phyloP scores from a whole-genome alignment of 2,888 invertebrate genomes.

The Harmothoe impar region DNA sequence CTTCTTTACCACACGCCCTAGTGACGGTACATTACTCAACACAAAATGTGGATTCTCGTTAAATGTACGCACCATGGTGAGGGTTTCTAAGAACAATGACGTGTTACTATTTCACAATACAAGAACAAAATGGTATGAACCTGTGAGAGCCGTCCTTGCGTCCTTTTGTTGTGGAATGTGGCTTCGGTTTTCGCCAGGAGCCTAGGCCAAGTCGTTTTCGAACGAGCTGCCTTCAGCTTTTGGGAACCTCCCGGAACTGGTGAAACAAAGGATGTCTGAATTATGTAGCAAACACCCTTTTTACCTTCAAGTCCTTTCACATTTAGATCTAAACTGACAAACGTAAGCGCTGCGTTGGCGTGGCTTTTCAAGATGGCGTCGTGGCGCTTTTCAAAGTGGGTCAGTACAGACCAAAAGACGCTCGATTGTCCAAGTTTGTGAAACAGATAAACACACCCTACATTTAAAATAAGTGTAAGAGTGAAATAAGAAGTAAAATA shows the following conservation, averaged over 20 bases:
- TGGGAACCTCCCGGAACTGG: no score
- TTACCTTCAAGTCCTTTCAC: no score
- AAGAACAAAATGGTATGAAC: neutral
- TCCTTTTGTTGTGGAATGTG: no score
- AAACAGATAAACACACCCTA: neutral
- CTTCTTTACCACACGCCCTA: neutral
- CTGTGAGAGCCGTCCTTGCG: neutral
- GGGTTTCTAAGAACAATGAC: no score
- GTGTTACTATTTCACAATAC: no score
- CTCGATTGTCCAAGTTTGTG: neutral
- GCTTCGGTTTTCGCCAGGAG: no score
- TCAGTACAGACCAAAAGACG: conserved; percentile 48
- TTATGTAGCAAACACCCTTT: no score
- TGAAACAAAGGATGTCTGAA: no score
- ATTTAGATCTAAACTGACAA: no score
- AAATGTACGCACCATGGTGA: no score
- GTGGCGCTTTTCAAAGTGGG: neutral
- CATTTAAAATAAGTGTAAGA: neutral
- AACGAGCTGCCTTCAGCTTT: neutral
- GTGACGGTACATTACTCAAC: neutral
- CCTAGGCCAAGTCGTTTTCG: neutral
- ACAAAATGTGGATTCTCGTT: no score
- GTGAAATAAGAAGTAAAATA: neutral
- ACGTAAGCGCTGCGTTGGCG: no score
- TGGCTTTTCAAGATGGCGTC: conserved; percentile 36